Evolutionary conservation across 2,888 invertebrate genomes (phyloP), one percentile per base, ranked within the genome.

Genomic region (Petrolisthes manimaculis): DNA sequence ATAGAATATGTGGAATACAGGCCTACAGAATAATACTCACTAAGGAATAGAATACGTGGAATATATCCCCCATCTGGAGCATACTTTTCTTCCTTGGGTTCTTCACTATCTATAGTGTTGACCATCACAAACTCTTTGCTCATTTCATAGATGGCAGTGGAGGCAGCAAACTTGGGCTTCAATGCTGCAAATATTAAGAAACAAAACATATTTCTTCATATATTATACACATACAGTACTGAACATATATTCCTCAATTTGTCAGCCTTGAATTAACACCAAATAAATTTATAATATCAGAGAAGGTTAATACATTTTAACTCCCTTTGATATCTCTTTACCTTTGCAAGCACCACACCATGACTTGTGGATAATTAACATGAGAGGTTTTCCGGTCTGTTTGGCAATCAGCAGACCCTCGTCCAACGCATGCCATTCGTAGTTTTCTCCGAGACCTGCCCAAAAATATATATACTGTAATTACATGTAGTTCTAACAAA

Each of bases 71-170:
- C 96, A 92, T 96, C 95, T 0, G 95, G 95, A 3, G 94, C 93
- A 92, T 94, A 95, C 88, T 92, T 92, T 54, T 92, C 92, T 80
- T 93, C 94, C 4, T 93, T 92, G 0, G 95, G 95, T 91, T 95
- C 94, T 51, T 94, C 94, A 89, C 95, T 94, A 92, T 95, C 95
- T 91, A 94, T 92, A 81, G 95, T 92, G 92, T 95, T 95, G 18
- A 96, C 94, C 95, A 96, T 95, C 4, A 95, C 94, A 92, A 96
- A 95, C 84, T 95, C 93, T 92, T 94, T 93, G 92, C 95, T 95
- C 88, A 95, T 92, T 82, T 93, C 92, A 91, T 94, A 94, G 79
- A 95, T 94, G 91, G 95, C 94, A 9, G 93, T 87, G 2, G 95
- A 95, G 75, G 93, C 93, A 0, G 94, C 94, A 92, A 95, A 95